A percentile compares a stretch with the other conserved stretches of the same genome.
phyloP scores from a whole-genome alignment of 2,113 vertebrate genomes.

The human (Homo sapiens) region DNA sequence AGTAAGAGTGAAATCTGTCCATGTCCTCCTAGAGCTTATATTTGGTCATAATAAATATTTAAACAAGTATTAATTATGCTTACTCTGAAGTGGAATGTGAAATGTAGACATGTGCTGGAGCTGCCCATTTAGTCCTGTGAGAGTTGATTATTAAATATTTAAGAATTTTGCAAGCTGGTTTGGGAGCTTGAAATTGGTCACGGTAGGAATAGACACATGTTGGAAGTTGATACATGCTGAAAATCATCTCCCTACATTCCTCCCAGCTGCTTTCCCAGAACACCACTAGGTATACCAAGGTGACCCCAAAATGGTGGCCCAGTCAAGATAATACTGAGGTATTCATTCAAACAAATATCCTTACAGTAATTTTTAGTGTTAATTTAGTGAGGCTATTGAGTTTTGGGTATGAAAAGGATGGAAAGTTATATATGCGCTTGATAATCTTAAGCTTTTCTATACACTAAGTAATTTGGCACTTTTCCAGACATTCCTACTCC shows the following conservation, averaged over 20 bases:
- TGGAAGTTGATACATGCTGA: not conserved
- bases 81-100: not conserved
- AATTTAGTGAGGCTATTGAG: not conserved
- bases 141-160: not conserved
- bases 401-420: not conserved
- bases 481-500: not conserved
- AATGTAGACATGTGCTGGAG: too few relatives aligned
- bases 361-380: not conserved
- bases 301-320: not conserved
- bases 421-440: not conserved
- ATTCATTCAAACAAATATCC: not conserved
- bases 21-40: not conserved
- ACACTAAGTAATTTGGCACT: not conserved
- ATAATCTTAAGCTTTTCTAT: not conserved
- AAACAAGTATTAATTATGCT: not conserved
- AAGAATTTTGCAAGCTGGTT: not conserved
- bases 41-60: not conserved
- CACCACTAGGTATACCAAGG: not conserved
- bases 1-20: not conserved
- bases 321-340: not conserved
- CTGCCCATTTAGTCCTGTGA: not conserved
- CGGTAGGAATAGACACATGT: not conserved
- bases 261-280: not conserved
- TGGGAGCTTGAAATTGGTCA: not conserved
- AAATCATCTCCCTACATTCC: not conserved